Base-by-base conservation (phyloP, 2,113 vertebrate species). In the Scolopax mira region DNA sequence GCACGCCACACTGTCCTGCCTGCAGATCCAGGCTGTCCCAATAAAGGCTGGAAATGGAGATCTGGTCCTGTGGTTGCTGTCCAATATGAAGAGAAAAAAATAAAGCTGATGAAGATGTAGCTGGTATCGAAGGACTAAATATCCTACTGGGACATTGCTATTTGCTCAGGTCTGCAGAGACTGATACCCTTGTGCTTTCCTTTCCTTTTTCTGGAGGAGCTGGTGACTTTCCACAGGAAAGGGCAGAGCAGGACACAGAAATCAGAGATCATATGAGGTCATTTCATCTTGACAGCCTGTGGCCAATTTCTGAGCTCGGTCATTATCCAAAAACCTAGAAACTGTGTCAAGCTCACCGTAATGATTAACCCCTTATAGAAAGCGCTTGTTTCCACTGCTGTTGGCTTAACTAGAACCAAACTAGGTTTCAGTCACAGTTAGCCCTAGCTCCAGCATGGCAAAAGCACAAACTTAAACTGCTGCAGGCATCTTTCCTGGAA, bases 301-400 rank as follows among this genome's bases (percentile, higher is more conserved):
- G 13, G 93, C 93, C 91, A 92, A 52, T 72, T 91, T 62, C 75
- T 60, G 54, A 84, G 54, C 37, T 89, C n/a, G 3, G 5, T 64
- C 70, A 94, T 93, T 39, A 82, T 94, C 93, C 74, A 75, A 93
- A 95, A 69, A 91, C 81, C 61, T 48, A 88, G 78, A 94, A 96
- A 94, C 27, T 10, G 74, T 91, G 73, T 94, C 93, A 95, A 41
- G 33, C 74, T 88, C 44, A 42, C 22, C 1, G 7, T 48, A n/a
- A 55, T n/a, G 48, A 75, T 91, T 93, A 91, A 93, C 81, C 79
- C 71, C 24, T 18, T 73, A 66, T 65, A 55, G 85, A 89, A 93
- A 93, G 61, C 44, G 65, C 49, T 95, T 54, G 31, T 54, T 92
- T 88, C 35, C 75, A 54, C 31, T 91, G 48, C 88, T 70, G 17